Conservation (phyloP, 2,888 invertebrate species). For the Cephalotes varians region DNA sequence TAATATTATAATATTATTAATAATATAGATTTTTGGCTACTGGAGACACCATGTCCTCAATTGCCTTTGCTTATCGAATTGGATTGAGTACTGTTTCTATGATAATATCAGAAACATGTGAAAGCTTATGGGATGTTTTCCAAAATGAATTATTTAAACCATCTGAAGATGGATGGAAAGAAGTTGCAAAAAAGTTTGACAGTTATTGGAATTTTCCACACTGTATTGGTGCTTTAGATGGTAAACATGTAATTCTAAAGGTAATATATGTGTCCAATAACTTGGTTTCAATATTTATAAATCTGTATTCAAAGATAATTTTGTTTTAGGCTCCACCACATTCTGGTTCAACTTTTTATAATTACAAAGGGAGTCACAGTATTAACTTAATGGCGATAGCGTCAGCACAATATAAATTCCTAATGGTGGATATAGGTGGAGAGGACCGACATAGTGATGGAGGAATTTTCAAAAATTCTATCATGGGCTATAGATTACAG, state of each 20-base stretch:
- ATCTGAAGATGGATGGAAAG: background rate
- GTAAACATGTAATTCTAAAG: slow-evolving; percentile 7
- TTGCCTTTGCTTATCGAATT: slow-evolving; percentile 5
- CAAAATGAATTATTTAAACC: slow-evolving; percentile 14
- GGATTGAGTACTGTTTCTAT: background rate
- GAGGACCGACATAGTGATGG: slow-evolving; percentile 39
- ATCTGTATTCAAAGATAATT: slow-evolving; percentile 5
- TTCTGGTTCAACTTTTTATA: slow-evolving; percentile 19
- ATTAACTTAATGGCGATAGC: slow-evolving; percentile 61
- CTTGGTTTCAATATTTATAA: background rate
- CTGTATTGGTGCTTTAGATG: slow-evolving; percentile 8
- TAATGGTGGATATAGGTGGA: slow-evolving; percentile 64
- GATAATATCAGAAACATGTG: slow-evolving; percentile 13
- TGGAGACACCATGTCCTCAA: background rate
- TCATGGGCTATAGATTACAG: slow-evolving; percentile 58
- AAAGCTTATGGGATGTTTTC: slow-evolving; percentile 8
- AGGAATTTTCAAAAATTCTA: slow-evolving; percentile 37
- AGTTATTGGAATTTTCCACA: slow-evolving; percentile 1
- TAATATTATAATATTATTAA: background rate
- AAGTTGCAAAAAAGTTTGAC: slow-evolving; percentile 1
- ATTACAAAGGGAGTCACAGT: slow-evolving; percentile 18
- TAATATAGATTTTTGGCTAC: slow-evolving; percentile 2
- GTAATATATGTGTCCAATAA: background rate
- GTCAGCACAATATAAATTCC: slow-evolving; percentile 63
- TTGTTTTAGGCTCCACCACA: slow-evolving; percentile 17